Evolutionary conservation across 2,888 invertebrate genomes (phyloP).

Genomic region (Sclerodermus sp.): DNA sequence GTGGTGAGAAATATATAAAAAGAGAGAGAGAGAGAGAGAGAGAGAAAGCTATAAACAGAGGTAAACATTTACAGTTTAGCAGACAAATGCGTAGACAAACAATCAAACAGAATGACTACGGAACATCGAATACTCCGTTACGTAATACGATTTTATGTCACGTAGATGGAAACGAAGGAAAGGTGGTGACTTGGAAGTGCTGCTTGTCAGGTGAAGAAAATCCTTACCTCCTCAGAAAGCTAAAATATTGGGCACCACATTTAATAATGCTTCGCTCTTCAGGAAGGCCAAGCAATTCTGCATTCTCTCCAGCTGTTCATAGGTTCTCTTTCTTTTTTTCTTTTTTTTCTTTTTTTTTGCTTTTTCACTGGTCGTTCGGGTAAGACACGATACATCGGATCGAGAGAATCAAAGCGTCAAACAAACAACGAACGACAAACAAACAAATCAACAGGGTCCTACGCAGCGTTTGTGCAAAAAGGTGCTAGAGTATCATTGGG

Average conservation of each 20-base stretch:
- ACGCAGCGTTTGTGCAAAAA: too few relatives aligned
- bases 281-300: constrained; percentile 6
- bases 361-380: too few relatives aligned
- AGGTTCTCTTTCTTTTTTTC: background rate
- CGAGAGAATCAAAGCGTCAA: too few relatives aligned
- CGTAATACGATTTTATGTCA: constrained; percentile 19
- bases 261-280: constrained; percentile 49
- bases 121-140: constrained; percentile 33
- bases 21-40: constrained; percentile 3
- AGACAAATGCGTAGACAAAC: background rate
- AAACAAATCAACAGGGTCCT: too few relatives aligned
- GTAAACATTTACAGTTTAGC: constrained; percentile 3
- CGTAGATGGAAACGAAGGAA: constrained; percentile 45
- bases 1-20: constrained; percentile 3
- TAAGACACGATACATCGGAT: too few relatives aligned
- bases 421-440: too few relatives aligned
- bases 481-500: too few relatives aligned
- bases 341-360: background rate
- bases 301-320: background rate
- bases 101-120: constrained; percentile 33
- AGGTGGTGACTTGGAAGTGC: constrained; percentile 51
- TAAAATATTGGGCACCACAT: constrained; percentile 56
- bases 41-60: constrained; percentile 11
- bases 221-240: constrained; percentile 59
- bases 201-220: constrained; percentile 53